phyloP scores from a whole-genome alignment of 2,113 vertebrate genomes.

The Alexandromys fortis region DNA sequence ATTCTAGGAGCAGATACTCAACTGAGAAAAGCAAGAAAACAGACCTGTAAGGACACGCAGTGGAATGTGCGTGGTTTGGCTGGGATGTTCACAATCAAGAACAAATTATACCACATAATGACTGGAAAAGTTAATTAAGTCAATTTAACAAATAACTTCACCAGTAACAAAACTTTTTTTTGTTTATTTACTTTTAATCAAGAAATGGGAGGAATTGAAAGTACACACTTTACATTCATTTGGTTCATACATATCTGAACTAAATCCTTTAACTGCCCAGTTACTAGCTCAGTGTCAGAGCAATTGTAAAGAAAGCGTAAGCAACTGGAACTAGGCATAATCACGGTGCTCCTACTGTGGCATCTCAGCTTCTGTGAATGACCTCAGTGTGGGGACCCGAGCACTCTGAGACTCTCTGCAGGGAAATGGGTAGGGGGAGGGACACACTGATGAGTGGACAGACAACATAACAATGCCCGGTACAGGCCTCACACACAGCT shows the following conservation, averaged over 20 bases:
- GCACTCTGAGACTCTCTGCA: constrained; percentile 17
- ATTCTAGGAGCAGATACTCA: constrained; percentile 52
- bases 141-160: constrained; percentile 34
- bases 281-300: background rate
- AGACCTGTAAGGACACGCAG: constrained; percentile 66
- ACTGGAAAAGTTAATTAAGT: constrained; percentile 70
- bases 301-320: background rate
- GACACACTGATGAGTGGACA: background rate
- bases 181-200: constrained; percentile 28
- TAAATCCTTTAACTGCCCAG: constrained; percentile 64
- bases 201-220: constrained; percentile 9
- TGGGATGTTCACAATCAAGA: constrained; percentile 60
- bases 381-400: background rate
- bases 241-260: constrained; percentile 3
- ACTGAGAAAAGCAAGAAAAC: constrained; percentile 71
- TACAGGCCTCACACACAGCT: background rate
- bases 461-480: background rate
- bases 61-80: constrained; percentile 70
- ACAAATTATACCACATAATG: constrained; percentile 63
- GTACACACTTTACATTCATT: background rate
- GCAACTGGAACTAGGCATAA: background rate
- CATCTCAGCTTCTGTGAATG: background rate
- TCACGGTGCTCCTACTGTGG: background rate
- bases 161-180: constrained; percentile 52
- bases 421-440: background rate